Percentiles rank a stretch among this genome's conserved stretches.
Evolutionary conservation across 2,113 vertebrate genomes (phyloP).

Genomic region (cat (Felis catus)): F.catus_Fca126_mat1.0 CM031420.1:49780501-49781000

Average conservation of each 20-base stretch:
- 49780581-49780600: conserved; percentile 63
- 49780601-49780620: conserved; percentile 62
- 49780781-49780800: conserved; percentile 70
- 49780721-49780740: conserved; percentile 67
- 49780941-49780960: conserved; percentile 60
- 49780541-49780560: conserved; percentile 74
- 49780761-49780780: conserved; percentile 54
- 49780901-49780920: not conserved
- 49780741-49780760: conserved; percentile 75
- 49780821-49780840: conserved; percentile 76
- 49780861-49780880: conserved; percentile 26
- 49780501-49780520: conserved; percentile 73
- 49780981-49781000: conserved; percentile 55
- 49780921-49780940: conserved; percentile 29
- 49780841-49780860: conserved; percentile 47
- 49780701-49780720: conserved; percentile 68
- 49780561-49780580: conserved; percentile 58
- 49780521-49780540: conserved; percentile 50
- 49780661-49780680: conserved; percentile 71
- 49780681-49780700: conserved; percentile 63
- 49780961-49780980: conserved; percentile 69
- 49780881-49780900: conserved; percentile 56
- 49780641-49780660: conserved; percentile 67
- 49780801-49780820: conserved; percentile 56
- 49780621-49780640: conserved; percentile 62